These are phyloP conservation scores for Phrynocephalus guinanensis DNA, from an alignment of 2,797 vertebrate species.

Conservation along the genomic window DNA sequence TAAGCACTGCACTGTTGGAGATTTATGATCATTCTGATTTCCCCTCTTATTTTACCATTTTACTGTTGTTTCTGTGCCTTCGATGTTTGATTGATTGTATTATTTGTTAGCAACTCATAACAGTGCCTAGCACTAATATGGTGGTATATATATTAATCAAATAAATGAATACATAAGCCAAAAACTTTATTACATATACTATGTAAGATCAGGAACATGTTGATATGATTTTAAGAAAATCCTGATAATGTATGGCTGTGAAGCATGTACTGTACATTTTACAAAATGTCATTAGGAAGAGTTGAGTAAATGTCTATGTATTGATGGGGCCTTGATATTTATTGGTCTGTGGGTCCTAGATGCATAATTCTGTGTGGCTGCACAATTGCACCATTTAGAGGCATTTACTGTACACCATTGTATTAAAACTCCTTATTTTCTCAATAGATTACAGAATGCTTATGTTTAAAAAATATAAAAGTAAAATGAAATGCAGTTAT, in stretches of 20 bases:
- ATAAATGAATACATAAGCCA: too few species aligned
- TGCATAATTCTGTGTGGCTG: background rate
- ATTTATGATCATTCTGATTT: too few species aligned
- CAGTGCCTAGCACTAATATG: too few species aligned
- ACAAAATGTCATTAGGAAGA: background rate
- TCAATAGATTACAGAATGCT: background rate
- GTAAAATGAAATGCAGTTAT: background rate
- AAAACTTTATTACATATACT: background rate
- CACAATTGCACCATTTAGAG: background rate
- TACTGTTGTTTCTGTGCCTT: too few species aligned
- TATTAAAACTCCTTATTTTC: background rate
- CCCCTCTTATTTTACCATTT: too few species aligned
- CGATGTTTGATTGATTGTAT: too few species aligned
- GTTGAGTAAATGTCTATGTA: background rate
- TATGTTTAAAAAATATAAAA: background rate
- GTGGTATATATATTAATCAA: too few species aligned
- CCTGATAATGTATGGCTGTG: background rate
- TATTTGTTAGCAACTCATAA: too few species aligned
- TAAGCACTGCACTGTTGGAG: too few species aligned
- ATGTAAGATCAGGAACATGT: background rate
- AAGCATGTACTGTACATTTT: background rate
- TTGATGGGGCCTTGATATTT: too few species aligned
- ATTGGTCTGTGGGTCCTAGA: too few species aligned
- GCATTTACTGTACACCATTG: background rate
- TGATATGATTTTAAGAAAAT: background rate